These are phyloP conservation scores for Podiceps cristatus DNA, from an alignment of 2,113 vertebrate genomes.

Conservation along the genomic window DNA sequence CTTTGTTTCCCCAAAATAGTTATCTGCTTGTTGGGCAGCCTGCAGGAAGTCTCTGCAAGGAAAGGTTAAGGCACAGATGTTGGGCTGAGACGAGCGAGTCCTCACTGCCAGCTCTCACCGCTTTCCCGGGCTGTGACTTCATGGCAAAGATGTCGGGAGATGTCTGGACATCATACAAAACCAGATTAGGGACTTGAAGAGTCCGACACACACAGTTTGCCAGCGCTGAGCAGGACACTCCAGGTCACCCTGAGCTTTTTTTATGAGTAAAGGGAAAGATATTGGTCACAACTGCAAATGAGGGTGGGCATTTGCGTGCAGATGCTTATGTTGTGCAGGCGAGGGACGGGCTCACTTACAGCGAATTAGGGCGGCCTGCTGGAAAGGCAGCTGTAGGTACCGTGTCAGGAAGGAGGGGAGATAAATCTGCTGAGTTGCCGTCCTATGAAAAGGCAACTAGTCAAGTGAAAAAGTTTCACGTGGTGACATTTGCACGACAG, in stretches of 20 bases:
- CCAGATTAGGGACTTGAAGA: neutral
- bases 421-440: neutral
- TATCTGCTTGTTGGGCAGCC: neutral
- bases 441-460: neutral
- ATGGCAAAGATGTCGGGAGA: neutral
- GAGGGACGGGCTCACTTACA: neutral
- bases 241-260: neutral
- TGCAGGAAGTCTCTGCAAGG: neutral
- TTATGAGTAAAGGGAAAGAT: neutral
- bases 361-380: neutral
- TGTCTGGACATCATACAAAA: neutral
- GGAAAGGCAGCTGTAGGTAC: neutral
- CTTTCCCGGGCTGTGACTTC: neutral
- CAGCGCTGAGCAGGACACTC: neutral
- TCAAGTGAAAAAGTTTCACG: neutral
- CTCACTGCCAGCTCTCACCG: neutral
- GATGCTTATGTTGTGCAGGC: neutral
- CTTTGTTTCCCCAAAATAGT: conserved; percentile 69
- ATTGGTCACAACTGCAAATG: neutral
- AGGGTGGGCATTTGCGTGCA: neutral
- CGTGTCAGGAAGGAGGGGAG: neutral
- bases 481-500: neutral
- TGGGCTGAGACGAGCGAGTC: neutral
- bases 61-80: conserved; percentile 45
- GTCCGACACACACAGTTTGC: neutral